These are phyloP conservation scores for Lepidostoma basale DNA, from an alignment of 1,140 invertebrate species.

Conservation along the genomic window DNA sequence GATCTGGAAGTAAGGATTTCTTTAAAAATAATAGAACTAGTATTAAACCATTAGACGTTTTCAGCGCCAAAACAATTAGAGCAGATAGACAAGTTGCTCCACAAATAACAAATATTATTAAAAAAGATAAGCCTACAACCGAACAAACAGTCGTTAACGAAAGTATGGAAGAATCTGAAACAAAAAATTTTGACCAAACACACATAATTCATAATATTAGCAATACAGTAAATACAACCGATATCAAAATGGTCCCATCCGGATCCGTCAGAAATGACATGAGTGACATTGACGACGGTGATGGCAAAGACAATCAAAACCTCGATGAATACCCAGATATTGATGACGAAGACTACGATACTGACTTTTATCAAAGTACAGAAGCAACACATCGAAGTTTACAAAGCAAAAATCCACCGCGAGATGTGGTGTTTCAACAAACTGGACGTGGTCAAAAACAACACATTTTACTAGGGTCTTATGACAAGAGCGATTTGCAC, in stretches of 20 bases:
- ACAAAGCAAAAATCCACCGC: slow-evolving; percentile 50
- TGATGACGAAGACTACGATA: slow-evolving; percentile 62
- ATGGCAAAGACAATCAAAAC: slow-evolving; percentile 50
- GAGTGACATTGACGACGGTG: slow-evolving; percentile 40
- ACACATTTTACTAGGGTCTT: slow-evolving; percentile 61
- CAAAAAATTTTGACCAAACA: slow-evolving; percentile 45
- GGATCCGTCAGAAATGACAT: slow-evolving; percentile 5
- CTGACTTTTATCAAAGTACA: slow-evolving; percentile 54
- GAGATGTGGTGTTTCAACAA: slow-evolving; percentile 51
- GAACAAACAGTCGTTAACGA: slow-evolving; percentile 16
- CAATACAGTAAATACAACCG: slow-evolving; percentile 26
- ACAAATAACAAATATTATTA: slow-evolving; percentile 26
- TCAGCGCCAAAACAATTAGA: slow-evolving; percentile 48
- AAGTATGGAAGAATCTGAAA: slow-evolving; percentile 37
- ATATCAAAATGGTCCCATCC: slow-evolving; percentile 18
- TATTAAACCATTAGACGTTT: slow-evolving; percentile 54
- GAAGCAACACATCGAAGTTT: slow-evolving; percentile 55
- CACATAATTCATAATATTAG: slow-evolving; percentile 52
- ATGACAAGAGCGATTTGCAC: slow-evolving; percentile 60
- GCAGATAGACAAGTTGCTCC: slow-evolving; percentile 38
- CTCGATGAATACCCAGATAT: slow-evolving; percentile 56
- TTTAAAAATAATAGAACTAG: slow-evolving; percentile 54
- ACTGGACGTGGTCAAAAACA: slow-evolving; percentile 57
- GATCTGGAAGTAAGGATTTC: slow-evolving; percentile 69
- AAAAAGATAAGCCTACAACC: slow-evolving; percentile 48